phyloP scores from a whole-genome alignment of 1,140 invertebrate genomes.

The Bombus vancouverensis region DNA sequence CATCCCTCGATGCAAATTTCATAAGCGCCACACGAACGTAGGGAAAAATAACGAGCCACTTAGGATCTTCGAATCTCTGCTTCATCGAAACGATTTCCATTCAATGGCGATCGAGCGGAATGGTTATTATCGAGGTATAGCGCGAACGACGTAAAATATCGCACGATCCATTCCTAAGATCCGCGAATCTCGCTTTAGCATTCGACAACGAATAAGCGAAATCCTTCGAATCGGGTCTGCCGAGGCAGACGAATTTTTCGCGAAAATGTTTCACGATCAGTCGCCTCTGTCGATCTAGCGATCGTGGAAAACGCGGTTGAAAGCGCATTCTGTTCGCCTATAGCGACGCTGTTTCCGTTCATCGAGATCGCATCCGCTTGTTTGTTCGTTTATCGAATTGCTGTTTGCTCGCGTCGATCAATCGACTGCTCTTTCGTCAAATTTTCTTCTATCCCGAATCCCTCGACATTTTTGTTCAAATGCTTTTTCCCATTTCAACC shows the following conservation, averaged over 20 bases:
- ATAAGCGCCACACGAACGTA: background rate
- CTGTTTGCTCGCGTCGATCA: background rate
- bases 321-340: background rate
- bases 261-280: background rate
- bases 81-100: background rate
- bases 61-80: background rate
- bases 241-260: background rate
- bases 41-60: background rate
- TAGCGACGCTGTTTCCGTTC: background rate
- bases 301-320: too few relatives aligned
- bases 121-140: background rate
- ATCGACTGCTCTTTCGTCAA: background rate
- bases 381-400: conserved; percentile 28
- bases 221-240: too few relatives aligned
- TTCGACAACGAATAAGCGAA: background rate
- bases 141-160: background rate
- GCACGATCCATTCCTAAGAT: background rate
- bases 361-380: conserved; percentile 6
- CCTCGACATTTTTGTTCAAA: background rate
- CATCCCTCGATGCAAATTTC: background rate
- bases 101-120: background rate
- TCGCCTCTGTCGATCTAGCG: background rate
- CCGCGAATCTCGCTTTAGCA: background rate
- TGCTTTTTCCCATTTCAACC: background rate
- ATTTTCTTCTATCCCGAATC: background rate